phyloP scores from a whole-genome alignment of 2,113 vertebrate genomes.

The Alligator mississippiensis region DNA sequence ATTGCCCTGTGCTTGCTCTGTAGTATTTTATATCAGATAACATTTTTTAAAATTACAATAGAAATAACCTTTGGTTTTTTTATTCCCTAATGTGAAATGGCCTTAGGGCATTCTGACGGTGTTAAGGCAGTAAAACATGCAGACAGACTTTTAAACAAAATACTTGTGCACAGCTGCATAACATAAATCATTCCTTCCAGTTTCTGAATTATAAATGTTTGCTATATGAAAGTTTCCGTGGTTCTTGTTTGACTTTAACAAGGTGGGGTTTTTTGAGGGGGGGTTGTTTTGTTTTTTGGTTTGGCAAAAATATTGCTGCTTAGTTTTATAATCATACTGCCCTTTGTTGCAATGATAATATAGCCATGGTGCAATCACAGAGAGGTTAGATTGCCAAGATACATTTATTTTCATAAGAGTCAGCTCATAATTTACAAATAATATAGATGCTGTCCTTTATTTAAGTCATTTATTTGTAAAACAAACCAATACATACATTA shows the following conservation, averaged over 20 bases:
- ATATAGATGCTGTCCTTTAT: slow-evolving; percentile 13
- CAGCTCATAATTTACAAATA: slow-evolving; percentile 40
- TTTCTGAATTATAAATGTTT: slow-evolving; percentile 62
- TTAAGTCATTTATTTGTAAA: slow-evolving; percentile 50
- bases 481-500: background rate
- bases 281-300: slow-evolving; percentile 5
- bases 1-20: slow-evolving; percentile 28
- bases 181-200: slow-evolving; percentile 67
- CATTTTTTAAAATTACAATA: slow-evolving; percentile 20
- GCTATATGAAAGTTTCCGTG: slow-evolving; percentile 61
- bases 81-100: background rate
- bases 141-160: slow-evolving; percentile 53
- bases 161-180: slow-evolving; percentile 68
- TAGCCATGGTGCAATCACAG: background rate
- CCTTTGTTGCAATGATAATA: slow-evolving; percentile 15
- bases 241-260: slow-evolving; percentile 61
- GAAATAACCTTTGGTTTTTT: slow-evolving; percentile 68
- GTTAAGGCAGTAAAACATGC: slow-evolving; percentile 62
- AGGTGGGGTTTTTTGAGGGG: slow-evolving; percentile 18
- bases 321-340: slow-evolving; percentile 36
- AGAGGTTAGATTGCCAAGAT: slow-evolving; percentile 28
- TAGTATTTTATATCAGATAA: slow-evolving; percentile 34
- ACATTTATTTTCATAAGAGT: slow-evolving; percentile 33
- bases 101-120: slow-evolving; percentile 37
- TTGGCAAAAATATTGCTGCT: slow-evolving; percentile 42